Percentiles rank a stretch among this genome's conserved stretches.
Conservation (phyloP, 2,797 vertebrate species). For the Acanthiza pusilla region DNA sequence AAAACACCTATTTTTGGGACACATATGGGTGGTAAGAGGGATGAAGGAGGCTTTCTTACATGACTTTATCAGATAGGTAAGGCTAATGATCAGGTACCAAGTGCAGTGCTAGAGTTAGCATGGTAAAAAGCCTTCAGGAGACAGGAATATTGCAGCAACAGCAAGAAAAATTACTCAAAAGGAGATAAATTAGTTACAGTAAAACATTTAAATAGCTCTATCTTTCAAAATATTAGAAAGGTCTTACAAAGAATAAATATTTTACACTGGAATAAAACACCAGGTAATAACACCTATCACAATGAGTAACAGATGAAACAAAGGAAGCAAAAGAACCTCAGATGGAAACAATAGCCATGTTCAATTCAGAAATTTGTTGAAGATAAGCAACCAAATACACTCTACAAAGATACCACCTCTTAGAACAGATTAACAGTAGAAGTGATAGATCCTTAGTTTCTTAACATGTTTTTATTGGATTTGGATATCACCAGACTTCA, state of each 20-base stretch:
- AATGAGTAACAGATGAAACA: not conserved
- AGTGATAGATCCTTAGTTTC: not conserved
- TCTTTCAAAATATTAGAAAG: not conserved
- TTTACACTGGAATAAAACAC: not conserved
- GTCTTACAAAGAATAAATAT: not conserved
- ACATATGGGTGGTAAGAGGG: not conserved
- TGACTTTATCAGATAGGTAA: not conserved
- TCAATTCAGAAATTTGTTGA: not conserved
- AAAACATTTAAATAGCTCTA: not conserved
- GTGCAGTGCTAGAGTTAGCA: not conserved
- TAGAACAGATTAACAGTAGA: not conserved
- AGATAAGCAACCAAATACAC: not conserved
- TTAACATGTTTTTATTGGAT: not conserved
- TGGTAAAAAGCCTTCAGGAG: not conserved
- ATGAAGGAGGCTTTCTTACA: not conserved
- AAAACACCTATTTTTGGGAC: not conserved
- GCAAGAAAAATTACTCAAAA: not conserved
- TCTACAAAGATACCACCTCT: not conserved
- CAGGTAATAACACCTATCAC: not conserved
- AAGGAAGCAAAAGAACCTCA: not conserved
- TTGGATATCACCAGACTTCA: not conserved
- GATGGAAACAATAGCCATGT: not conserved
- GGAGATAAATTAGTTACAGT: not conserved
- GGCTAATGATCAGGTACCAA: not conserved
- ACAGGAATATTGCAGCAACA: not conserved